phyloP scores from a whole-genome alignment of 2,888 invertebrate genomes.

The Napeogenes inachia region DNA sequence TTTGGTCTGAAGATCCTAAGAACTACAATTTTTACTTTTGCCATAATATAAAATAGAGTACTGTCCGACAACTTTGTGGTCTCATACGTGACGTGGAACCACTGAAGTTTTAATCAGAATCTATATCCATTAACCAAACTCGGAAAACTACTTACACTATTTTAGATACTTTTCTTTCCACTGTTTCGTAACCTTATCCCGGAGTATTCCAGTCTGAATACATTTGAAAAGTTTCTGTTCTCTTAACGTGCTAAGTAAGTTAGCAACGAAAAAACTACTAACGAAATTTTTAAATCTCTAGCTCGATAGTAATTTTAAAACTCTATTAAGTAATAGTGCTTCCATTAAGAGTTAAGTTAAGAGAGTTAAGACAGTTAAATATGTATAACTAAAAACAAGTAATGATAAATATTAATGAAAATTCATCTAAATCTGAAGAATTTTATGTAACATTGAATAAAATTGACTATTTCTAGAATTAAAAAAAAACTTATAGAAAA shows the following conservation, averaged over 20 bases:
- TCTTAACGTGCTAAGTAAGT: neutral
- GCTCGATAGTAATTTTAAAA: too few species aligned
- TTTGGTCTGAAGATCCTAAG: too few species aligned
- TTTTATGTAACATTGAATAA: too few species aligned
- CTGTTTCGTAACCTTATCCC: conserved; percentile 26
- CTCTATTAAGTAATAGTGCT: too few species aligned
- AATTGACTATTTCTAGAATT: too few species aligned
- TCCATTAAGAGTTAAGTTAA: too few species aligned
- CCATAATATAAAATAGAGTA: conserved; percentile 4
- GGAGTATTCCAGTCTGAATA: conserved; percentile 5
- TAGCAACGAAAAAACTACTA: neutral
- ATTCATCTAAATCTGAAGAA: too few species aligned
- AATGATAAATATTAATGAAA: too few species aligned
- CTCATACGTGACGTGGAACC: conserved; percentile 26
- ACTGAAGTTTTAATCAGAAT: conserved; percentile 31
- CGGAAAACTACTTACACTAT: conserved; percentile 28
- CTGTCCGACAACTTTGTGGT: conserved; percentile 14
- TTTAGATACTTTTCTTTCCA: conserved; percentile 14
- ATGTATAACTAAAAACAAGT: too few species aligned
- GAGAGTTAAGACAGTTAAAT: too few species aligned
- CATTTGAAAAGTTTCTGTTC: conserved; percentile 1
- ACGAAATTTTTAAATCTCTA: too few species aligned
- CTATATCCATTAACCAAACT: conserved; percentile 29
- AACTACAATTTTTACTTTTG: neutral
- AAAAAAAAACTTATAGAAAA: too few species aligned